A percentile compares a stretch with the other conserved stretches of the same genome.
Conservation (phyloP, 2,888 invertebrate species). For the Notodonta dromedarius region DNA sequence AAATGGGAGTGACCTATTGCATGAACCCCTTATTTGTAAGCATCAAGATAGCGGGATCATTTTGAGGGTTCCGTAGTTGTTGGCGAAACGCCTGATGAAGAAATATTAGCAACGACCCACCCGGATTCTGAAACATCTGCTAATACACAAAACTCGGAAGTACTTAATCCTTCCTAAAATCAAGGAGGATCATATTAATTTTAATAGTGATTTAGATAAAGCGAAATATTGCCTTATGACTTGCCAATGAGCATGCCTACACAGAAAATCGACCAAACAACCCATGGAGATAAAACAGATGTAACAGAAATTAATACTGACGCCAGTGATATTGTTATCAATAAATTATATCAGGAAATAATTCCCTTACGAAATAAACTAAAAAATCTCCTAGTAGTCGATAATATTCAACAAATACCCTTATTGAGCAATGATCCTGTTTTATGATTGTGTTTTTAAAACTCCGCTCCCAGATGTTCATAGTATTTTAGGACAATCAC, state of each 20-base stretch:
- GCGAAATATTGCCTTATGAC: constrained; percentile 15
- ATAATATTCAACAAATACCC: constrained; percentile 35
- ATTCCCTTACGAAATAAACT: constrained; percentile 21
- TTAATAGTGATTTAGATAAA: not conserved
- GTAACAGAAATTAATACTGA: constrained; percentile 48
- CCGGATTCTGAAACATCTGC: constrained; percentile 13
- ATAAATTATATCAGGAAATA: constrained; percentile 29
- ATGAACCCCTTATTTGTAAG: too few relatives aligned
- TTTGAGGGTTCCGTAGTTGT: not conserved
- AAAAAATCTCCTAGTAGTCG: constrained; percentile 25
- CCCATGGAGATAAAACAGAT: constrained; percentile 19
- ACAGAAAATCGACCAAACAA: not conserved
- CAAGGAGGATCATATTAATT: not conserved
- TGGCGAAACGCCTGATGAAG: too few relatives aligned
- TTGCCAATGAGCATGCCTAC: not conserved
- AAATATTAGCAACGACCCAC: too few relatives aligned
- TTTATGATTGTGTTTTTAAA: constrained; percentile 21
- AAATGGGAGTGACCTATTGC: too few relatives aligned
- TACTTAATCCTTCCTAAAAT: constrained; percentile 5
- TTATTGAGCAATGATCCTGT: constrained; percentile 21
- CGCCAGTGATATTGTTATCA: constrained; percentile 53
- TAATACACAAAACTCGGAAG: not conserved
- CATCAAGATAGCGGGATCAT: too few relatives aligned
- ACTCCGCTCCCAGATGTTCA: constrained; percentile 24
- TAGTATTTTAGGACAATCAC: constrained; percentile 30